Evolutionary conservation across 2,888 invertebrate genomes (phyloP).

Genomic region (Drosophila merina): DNA sequence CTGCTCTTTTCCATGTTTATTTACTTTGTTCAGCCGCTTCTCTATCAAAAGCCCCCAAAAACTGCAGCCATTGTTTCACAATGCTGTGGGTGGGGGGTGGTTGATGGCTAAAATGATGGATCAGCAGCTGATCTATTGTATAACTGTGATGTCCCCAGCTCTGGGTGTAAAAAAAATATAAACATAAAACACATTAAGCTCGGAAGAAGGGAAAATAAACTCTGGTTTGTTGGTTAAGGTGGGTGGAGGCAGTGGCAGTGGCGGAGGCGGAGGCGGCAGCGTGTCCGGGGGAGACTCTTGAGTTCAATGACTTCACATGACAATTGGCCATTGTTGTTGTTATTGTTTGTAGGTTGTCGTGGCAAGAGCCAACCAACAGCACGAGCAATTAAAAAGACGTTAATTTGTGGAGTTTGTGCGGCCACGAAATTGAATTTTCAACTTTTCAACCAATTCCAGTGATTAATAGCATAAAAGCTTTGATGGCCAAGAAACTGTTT

Average conservation of each 20-base stretch:
- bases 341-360: constrained; percentile 32
- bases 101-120: constrained; percentile 23
- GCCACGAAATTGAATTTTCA: constrained; percentile 65
- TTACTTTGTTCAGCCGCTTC: constrained; percentile 5
- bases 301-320: constrained; percentile 63
- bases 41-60: constrained; percentile 3
- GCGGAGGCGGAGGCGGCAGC: neutral
- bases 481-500: neutral
- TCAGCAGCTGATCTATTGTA: constrained; percentile 41
- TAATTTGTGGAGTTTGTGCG: constrained; percentile 67
- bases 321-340: constrained; percentile 45
- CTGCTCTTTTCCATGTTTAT: constrained; percentile 19
- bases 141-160: constrained; percentile 22
- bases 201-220: constrained; percentile 23
- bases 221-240: constrained; percentile 9
- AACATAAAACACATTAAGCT: constrained; percentile 5
- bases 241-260: neutral
- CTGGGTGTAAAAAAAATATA: constrained; percentile 3
- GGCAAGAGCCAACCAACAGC: constrained; percentile 18
- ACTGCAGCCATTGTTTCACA: constrained; percentile 35
- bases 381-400: constrained; percentile 70
- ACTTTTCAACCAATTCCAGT: constrained; percentile 53
- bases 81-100: neutral
- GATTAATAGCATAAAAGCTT: constrained; percentile 56
- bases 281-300: constrained; percentile 16